Base-by-base conservation (phyloP, 1,140 invertebrate species). In the Lepidurus couesii region DNA sequence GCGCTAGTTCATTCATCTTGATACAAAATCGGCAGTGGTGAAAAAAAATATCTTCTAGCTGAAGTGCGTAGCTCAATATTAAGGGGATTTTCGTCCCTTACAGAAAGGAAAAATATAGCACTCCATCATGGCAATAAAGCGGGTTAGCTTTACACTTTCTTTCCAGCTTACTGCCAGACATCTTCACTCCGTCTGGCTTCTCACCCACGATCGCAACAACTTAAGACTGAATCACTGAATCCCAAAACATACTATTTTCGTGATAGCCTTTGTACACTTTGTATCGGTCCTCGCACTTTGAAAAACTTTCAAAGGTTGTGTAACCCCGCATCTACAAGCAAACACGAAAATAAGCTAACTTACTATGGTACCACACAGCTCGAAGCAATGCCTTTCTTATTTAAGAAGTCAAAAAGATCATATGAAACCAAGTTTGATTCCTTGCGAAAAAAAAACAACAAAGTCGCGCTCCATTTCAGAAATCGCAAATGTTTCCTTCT, bases 61-160 rank as follows among this genome's bases (percentile, higher is more conserved):
- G 53, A 65, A 65, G 21, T 65, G 53, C 13, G 53, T 65, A 7
- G 6, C n/a, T 65, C 8, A 9, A 13, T 7, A n/a, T 65, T 21
- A 65, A 65, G 53, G 13, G 53, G 21, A n/a, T 65, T 65, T 65
- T 16, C 53, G 13, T 65, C 13, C 6, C 53, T 65, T 65, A 21
- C 53, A 7, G 16, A 65, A 21, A 65, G 21, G 21, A 65, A 65
- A 65, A 65, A 65, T 7, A 34, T 21, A 65, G 16, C 53, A 65
- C 53, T 65, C 53, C 53, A 65, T 65, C 53, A 65, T 65, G 53
- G 21, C 53, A 65, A 24, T 24, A 24, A 24, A 21, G 21, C 53
- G 53, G 53, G 53, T 65, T 21, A 65, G 53, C 53, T 65, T 65
- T 65, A 21, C 53, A 65, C 8, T 65, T 65, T 65, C 53, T 65